Evolutionary conservation across 2,888 invertebrate genomes (phyloP), one percentile per base, ranked within the genome.

Genomic region (Atethmia centrago): DNA sequence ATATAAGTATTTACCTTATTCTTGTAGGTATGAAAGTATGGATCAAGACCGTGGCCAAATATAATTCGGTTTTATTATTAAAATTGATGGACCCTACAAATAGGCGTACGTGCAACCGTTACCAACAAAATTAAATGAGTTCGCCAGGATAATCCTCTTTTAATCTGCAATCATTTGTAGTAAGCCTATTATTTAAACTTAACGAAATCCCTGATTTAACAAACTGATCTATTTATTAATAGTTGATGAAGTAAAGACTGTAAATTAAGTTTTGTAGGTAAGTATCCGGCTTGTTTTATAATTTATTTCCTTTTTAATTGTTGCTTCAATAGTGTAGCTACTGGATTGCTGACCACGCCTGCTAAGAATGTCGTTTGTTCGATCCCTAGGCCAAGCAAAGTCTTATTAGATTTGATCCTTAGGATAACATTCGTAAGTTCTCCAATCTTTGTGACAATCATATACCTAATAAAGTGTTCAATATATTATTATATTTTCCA

Each of bases 121-220:
- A 21, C 51, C 53, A 67, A 63, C 71, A 59, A 81, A 79, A 77
- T 77, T 47, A 72, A 64, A 77, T 79, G 56, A 47, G 47, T 56
- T 58, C 25, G 28, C 71, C 65, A 68, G 68, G 66, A 75, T 86
- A 71, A 84, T 70, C 77, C 67, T 49, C 21, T 10, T n/a, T 42
- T 77, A 80, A 79, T 77, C 74, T 74, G 28, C 62, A 21, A 58
- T 62, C 59, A 69, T 79, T 83, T 74, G 45, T 51, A 74, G 61
- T 79, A 77, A 86, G 71, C 75, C 31, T 59, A 47, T 36, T 36
- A 59, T 79, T 47, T 51, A 47, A 79, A 59, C 12, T 53, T 51
- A 75, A 42, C 53, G 25, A 78, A 76, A 80, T 74, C 72, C 68
- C 31, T 47, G 47, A 73, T 69, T 61, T 64, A 21, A 63, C 14